These are phyloP conservation scores for Apaloderma vittatum DNA, from an alignment of 2,113 vertebrate genomes.

Conservation along the genomic window DNA sequence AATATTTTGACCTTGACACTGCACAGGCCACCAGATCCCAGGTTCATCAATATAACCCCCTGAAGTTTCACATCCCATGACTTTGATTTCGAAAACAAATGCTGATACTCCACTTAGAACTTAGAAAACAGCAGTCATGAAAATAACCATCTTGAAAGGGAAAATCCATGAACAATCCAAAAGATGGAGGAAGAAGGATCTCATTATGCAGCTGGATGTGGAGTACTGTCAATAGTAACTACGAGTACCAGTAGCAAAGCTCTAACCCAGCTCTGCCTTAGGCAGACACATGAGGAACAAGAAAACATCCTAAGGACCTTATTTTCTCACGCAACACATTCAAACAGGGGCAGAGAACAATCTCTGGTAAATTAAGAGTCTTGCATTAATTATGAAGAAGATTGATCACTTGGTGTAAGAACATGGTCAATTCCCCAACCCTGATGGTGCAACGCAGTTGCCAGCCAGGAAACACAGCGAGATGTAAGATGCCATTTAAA, in stretches of 20 bases:
- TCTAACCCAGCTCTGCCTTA: background rate
- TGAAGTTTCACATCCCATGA: background rate
- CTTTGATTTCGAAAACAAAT: background rate
- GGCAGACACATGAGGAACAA: rapidly evolving
- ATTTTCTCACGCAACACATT: background rate
- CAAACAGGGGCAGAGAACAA: background rate
- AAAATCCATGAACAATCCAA: background rate
- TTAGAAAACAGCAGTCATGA: background rate
- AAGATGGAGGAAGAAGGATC: background rate
- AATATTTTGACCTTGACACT: background rate
- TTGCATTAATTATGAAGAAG: background rate
- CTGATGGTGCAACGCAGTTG: background rate
- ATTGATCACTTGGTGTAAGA: background rate
- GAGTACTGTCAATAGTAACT: background rate
- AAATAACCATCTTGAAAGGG: background rate
- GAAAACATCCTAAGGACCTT: background rate
- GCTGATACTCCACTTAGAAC: background rate
- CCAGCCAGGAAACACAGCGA: background rate
- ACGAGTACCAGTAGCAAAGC: background rate
- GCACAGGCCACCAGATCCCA: background rate
- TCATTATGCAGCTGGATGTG: background rate
- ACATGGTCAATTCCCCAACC: background rate
- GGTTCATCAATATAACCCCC: background rate
- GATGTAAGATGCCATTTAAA: background rate
- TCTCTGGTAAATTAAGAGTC: background rate